Evolutionary conservation across 2,797 vertebrate genomes (phyloP).

Genomic region (Crocodylus rhombifer): DNA sequence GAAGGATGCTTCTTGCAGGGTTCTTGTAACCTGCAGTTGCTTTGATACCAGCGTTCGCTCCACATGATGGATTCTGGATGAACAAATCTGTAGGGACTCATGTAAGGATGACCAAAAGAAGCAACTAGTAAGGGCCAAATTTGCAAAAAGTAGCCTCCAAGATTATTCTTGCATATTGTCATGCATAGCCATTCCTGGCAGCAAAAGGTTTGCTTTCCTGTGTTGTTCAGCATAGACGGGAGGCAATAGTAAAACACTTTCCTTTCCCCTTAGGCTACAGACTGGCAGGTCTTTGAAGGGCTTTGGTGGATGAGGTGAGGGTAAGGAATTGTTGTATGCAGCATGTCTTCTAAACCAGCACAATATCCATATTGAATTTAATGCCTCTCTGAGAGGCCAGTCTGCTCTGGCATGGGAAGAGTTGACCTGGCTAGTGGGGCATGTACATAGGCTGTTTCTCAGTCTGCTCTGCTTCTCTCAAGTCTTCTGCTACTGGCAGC

Average conservation of each 20-base stretch:
- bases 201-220: neutral
- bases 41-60: no score
- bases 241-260: neutral
- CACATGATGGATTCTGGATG: neutral
- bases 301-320: neutral
- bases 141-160: neutral
- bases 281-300: neutral
- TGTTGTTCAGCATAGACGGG: neutral
- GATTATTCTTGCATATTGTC: neutral
- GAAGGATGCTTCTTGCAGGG: no score
- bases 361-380: neutral
- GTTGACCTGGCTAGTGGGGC: neutral
- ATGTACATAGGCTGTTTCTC: slow-evolving; percentile 34
- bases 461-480: slow-evolving; percentile 4
- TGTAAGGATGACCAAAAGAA: neutral
- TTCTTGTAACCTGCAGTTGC: no score
- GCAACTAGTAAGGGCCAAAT: neutral
- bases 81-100: no score
- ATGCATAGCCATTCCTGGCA: neutral
- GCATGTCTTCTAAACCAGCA: neutral
- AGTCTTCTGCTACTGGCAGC: slow-evolving; percentile 35
- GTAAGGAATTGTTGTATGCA: slow-evolving; percentile 1
- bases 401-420: slow-evolving; percentile 18
- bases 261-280: accelerated
- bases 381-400: slow-evolving; percentile 27